phyloP scores from a whole-genome alignment of 1,140 invertebrate species.

The Papilio glaucus region DNA sequence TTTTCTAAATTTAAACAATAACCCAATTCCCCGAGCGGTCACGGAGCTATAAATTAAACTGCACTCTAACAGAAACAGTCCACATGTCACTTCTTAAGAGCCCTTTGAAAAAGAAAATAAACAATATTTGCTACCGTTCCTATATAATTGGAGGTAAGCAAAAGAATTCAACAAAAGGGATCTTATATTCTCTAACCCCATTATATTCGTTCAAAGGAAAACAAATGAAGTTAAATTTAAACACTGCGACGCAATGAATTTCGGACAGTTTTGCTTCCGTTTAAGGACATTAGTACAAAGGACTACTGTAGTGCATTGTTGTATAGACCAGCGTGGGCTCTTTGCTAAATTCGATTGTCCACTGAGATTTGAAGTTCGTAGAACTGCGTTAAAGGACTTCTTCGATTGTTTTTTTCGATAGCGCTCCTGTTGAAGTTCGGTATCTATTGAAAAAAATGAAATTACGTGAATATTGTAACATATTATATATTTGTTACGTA shows the following conservation, averaged over 20 bases:
- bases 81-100: conserved; percentile 74
- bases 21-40: conserved; percentile 70
- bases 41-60: conserved; percentile 69
- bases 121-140: conserved; percentile 79
- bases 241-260: conserved; percentile 58
- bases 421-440: not conserved
- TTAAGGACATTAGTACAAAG: conserved; percentile 64
- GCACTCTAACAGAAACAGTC: conserved; percentile 61
- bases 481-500: no score
- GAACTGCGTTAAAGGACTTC: conserved; percentile 44
- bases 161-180: conserved; percentile 65
- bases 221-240: conserved; percentile 69
- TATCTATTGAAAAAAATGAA: not conserved
- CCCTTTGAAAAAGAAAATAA: conserved; percentile 73
- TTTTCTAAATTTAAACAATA: conserved; percentile 75
- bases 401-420: conserved; percentile 16
- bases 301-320: conserved; percentile 65
- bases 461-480: no score
- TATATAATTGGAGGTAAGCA: conserved; percentile 60
- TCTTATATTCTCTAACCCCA: conserved; percentile 66
- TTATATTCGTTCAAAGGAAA: conserved; percentile 69
- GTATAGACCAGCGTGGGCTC: conserved; percentile 62
- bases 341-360: conserved; percentile 62
- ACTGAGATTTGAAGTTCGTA: conserved; percentile 62
- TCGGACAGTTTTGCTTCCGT: conserved; percentile 66